These are phyloP conservation scores for Lasioglossum vierecki DNA, from an alignment of 2,888 invertebrate species.

Conservation along the genomic window DNA sequence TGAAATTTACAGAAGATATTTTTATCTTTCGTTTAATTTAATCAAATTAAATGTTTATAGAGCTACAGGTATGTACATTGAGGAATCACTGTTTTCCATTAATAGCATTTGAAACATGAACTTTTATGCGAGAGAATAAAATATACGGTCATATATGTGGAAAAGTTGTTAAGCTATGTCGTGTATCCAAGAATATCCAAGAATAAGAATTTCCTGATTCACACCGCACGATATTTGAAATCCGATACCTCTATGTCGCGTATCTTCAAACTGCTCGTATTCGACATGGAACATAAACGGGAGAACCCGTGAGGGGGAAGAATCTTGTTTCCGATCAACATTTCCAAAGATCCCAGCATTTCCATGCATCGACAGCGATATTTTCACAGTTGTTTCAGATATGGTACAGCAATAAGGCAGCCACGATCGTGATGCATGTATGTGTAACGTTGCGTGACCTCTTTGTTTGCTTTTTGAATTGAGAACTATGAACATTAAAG, in stretches of 20 bases:
- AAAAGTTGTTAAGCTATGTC: background rate
- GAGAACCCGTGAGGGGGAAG: background rate
- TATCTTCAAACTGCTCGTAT: constrained; percentile 18
- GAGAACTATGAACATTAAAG: constrained; percentile 69
- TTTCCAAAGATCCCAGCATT: constrained; percentile 28
- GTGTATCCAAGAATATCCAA: background rate
- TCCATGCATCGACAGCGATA: constrained; percentile 21
- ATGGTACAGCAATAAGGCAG: constrained; percentile 69
- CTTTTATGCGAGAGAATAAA: background rate
- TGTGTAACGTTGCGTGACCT: constrained; percentile 55
- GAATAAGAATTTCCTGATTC: constrained; percentile 15
- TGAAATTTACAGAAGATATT: background rate
- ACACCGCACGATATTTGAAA: constrained; percentile 24
- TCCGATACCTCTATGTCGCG: constrained; percentile 18
- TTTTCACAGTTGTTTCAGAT: constrained; percentile 33
- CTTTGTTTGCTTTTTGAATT: constrained; percentile 30
- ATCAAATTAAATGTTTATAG: background rate
- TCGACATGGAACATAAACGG: constrained; percentile 12
- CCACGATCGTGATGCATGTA: constrained; percentile 61
- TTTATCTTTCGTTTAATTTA: background rate
- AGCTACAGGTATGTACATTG: background rate
- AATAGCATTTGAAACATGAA: background rate
- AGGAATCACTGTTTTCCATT: background rate
- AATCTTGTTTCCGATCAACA: constrained; percentile 31
- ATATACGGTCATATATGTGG: background rate